Percentiles rank a stretch among this genome's conserved stretches.
These are phyloP conservation scores for Steromphala cineraria DNA, from an alignment of 2,888 invertebrate species.

Conservation along the genomic window DNA sequence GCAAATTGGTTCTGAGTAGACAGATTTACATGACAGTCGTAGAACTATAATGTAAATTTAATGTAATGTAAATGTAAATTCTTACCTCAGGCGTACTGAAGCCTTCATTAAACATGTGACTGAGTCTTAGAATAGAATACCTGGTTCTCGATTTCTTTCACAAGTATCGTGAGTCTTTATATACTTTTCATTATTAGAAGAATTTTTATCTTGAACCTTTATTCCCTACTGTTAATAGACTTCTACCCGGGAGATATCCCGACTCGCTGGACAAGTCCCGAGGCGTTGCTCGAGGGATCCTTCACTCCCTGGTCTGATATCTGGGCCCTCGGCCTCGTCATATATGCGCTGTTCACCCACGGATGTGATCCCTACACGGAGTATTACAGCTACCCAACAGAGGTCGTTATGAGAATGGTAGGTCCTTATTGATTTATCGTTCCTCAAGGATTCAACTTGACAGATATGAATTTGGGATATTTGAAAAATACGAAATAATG, in stretches of 20 bases:
- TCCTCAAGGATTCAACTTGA: no score
- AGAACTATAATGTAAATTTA: no score
- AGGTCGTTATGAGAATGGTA: constrained; percentile 4
- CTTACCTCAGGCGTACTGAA: no score
- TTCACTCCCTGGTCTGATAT: constrained; percentile 4
- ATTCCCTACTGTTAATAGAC: not conserved
- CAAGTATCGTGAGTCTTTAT: not conserved
- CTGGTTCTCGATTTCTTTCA: no score
- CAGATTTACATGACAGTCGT: no score
- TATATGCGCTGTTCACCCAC: constrained; percentile 5
- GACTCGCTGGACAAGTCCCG: not conserved
- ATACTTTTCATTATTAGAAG: no score
- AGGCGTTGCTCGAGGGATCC: not conserved
- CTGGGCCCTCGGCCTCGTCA: not conserved
- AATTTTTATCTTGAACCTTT: no score
- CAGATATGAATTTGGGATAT: no score
- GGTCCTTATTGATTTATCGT: not conserved
- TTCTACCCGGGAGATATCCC: constrained; percentile 1
- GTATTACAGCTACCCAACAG: not conserved
- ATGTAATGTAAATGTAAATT: no score
- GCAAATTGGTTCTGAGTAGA: no score
- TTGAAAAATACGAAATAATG: no score
- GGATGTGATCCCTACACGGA: constrained; percentile 20
- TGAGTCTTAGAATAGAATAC: no score
- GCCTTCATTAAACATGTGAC: not conserved